phyloP scores from a whole-genome alignment of 2,113 vertebrate species.

The Penelope pileata region DNA sequence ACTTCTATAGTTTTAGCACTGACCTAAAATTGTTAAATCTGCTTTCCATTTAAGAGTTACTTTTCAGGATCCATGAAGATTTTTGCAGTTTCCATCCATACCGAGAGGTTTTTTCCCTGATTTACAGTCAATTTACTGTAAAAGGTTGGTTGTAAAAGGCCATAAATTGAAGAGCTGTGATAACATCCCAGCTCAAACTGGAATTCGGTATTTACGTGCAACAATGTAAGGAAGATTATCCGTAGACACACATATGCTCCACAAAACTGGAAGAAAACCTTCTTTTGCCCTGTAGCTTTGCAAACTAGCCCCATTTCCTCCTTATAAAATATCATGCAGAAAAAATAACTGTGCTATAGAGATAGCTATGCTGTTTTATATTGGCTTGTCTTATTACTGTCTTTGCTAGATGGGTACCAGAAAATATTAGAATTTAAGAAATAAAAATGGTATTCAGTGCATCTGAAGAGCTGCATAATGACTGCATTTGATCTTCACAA shows the following conservation, averaged over 20 bases:
- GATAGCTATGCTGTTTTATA: neutral
- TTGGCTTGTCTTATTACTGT: neutral
- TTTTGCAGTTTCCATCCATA: conserved; percentile 38
- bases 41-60: conserved; percentile 1
- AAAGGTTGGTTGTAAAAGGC: conserved; percentile 39
- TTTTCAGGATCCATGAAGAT: conserved; percentile 17
- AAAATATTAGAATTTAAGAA: neutral
- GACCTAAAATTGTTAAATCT: conserved; percentile 25
- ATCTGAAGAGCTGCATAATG: neutral
- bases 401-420: neutral
- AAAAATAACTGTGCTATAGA: neutral
- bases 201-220: conserved; percentile 19
- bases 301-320: neutral
- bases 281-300: neutral
- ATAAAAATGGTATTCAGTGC: neutral
- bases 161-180: conserved; percentile 38
- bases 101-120: neutral
- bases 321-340: neutral
- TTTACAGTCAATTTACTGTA: conserved; percentile 57
- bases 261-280: neutral
- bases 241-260: neutral
- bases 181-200: conserved; percentile 17
- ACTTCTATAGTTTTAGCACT: neutral
- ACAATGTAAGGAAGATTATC: neutral
- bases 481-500: neutral